Evolutionary conservation across 1,140 invertebrate species (phyloP), one percentile per base, ranked within the genome.

Genomic region (Bombus balteatus): DNA sequence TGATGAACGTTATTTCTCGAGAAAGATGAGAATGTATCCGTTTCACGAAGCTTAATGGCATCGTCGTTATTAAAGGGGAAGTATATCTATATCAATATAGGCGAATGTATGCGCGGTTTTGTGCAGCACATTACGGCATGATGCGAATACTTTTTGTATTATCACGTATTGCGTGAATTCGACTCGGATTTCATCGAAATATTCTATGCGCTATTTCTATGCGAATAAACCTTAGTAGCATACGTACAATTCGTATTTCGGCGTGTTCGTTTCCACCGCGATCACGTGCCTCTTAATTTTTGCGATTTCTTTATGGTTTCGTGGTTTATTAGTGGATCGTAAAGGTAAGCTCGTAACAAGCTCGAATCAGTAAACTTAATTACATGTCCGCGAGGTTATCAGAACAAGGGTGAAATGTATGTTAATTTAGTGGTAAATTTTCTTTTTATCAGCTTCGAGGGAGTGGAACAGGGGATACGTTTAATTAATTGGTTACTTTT

Each of bases 171-270:
- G 13, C 53, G 47, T 41, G 41, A 70, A 83, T 34, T 83, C 57
- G 22, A 41, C 62, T 47, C 5, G 68, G 34, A 83, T 68, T 62
- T 66, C 62, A 68, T 77, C 41, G 53, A 65, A 18, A 28, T 77
- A 43, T 15, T 43, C 43, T 15, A 43, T 0, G 13, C 43, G 13
- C 3, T 47, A 70, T 70, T 77, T 83, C 37, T 66, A 53, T 34
- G 3, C 25, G 72, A 12, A 39, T 47, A 39, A 47, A 53, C 2
- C 15, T 47, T 47, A 83, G 68, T 68, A 76, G 32, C 39, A 53
- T 13, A 9, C 57, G 22, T 15, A 39, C 22, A 28, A 76, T 75
- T 75, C 41, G 12, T 41, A 41, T 13, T 41, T 41, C 41, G 12
- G 41, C 41, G 41, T 41, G 1, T 41, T 41, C 41, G 41, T 41